Evolutionary conservation across 1,140 invertebrate genomes (phyloP), one percentile per base, ranked within the genome.

Genomic region (Alviniconcha marisindica): DNA sequence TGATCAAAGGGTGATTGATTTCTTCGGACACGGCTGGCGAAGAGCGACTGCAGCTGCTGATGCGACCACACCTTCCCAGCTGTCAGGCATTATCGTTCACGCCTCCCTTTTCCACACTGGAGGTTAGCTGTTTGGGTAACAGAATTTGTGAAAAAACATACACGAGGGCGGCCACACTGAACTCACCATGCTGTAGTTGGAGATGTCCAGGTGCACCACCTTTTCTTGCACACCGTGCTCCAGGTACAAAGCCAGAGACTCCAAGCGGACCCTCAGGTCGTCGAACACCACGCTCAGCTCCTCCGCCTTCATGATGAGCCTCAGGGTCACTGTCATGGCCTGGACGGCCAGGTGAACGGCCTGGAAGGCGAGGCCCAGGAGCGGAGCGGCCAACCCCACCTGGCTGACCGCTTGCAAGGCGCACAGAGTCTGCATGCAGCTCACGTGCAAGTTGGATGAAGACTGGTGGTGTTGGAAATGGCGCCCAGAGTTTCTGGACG

Each of bases 131-230:
- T n/a, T n/a, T n/a, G n/a, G n/a, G n/a, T n/a, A n/a, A n/a, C n/a
- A n/a, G n/a, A n/a, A n/a, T n/a, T n/a, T n/a, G n/a, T n/a, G n/a
- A n/a, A n/a, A n/a, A n/a, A n/a, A n/a, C n/a, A n/a, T n/a, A n/a
- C n/a, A n/a, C n/a, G n/a, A n/a, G n/a, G n/a, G n/a, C n/a, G n/a
- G n/a, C n/a, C n/a, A n/a, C n/a, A n/a, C n/a, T n/a, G n/a, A n/a
- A n/a, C n/a, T n/a, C n/a, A 76, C 73, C 73, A 76, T n/a, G 24
- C 73, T 76, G 73, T 76, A 76, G 40, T 76, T 76, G 24, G 36
- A 18, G 73, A 76, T 51, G 73, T 36, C 40, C 24, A 76, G 44
- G 40, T 44, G 24, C 38, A 76, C 36, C 2, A 44, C 42, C 73
- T 24, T 40, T 24, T 42, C 73, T 24, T 76, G 36, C 36, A 42